These are phyloP conservation scores for Trichomycterus rosablanca DNA, from an alignment of 2,113 vertebrate species.

Conservation along the genomic window DNA sequence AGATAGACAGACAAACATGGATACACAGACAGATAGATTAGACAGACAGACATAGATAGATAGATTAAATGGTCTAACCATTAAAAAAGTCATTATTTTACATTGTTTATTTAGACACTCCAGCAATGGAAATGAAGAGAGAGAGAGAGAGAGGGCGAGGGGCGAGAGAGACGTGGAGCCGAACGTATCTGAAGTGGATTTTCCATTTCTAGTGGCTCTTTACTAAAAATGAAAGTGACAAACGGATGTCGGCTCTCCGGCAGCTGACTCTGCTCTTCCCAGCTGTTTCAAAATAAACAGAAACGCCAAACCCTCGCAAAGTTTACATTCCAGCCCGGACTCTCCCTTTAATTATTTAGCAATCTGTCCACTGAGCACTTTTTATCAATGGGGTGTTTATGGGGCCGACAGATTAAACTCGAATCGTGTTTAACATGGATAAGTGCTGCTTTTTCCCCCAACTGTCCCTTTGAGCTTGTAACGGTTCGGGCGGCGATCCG, in stretches of 20 bases:
- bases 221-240: constrained; percentile 52
- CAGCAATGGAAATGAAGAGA: background rate
- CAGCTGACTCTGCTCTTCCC: constrained; percentile 46
- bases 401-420: constrained; percentile 68
- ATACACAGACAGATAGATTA: no score
- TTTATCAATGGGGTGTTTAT: constrained; percentile 79
- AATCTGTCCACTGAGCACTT: constrained; percentile 71
- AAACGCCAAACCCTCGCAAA: constrained; percentile 51
- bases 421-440: constrained; percentile 68
- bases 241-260: constrained; percentile 53
- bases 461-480: constrained; percentile 41
- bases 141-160: constrained; percentile 2
- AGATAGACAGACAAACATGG: no score
- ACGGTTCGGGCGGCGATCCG: no score
- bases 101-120: no score
- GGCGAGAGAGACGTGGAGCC: constrained; percentile 6
- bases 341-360: constrained; percentile 69
- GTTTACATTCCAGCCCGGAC: constrained; percentile 69
- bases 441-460: constrained; percentile 48
- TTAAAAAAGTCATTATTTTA: no score
- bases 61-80: no score
- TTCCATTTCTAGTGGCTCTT: constrained; percentile 50
- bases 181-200: constrained; percentile 45
- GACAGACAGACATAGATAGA: no score
- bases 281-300: constrained; percentile 77